A percentile compares a stretch with the other conserved stretches of the same genome.
Conservation (phyloP, 2,888 invertebrate species). For the Lapara coniferarum region DNA sequence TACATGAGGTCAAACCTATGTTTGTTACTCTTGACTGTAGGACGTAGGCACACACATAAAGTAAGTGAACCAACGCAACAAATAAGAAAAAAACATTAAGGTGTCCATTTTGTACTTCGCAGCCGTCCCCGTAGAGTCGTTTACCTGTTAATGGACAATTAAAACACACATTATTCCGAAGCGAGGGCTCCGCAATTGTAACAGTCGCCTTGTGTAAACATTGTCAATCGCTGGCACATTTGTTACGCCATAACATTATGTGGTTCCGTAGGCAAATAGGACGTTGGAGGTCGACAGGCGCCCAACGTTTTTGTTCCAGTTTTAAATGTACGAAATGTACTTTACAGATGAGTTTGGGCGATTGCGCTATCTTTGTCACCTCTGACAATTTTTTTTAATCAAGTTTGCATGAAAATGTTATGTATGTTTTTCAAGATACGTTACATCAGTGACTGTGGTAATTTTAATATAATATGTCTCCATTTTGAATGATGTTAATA, state of each 20-base stretch:
- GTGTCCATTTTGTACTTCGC: not conserved
- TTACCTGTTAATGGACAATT: slow-evolving; percentile 22
- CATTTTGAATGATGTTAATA: not conserved
- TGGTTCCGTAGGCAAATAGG: slow-evolving; percentile 45
- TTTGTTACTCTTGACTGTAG: no score
- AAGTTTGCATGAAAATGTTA: no score
- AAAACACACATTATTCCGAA: slow-evolving; percentile 16
- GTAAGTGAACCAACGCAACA: not conserved
- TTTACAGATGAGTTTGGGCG: no score
- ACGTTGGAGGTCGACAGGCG: slow-evolving; percentile 29
- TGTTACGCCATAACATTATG: slow-evolving; percentile 48
- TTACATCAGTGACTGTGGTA: no score
- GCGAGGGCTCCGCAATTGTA: slow-evolving; percentile 31
- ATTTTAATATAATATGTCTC: no score
- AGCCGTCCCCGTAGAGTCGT: slow-evolving; percentile 11
- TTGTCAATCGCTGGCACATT: slow-evolving; percentile 45
- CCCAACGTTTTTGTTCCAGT: slow-evolving; percentile 7
- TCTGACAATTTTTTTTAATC: no score
- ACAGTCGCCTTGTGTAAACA: slow-evolving; percentile 37
- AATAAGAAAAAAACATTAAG: slow-evolving; percentile 2
- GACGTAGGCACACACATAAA: not conserved
- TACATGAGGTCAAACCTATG: no score
- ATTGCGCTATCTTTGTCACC: no score
- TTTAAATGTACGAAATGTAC: slow-evolving; percentile 1
- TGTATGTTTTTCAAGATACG: no score